These are phyloP conservation scores for Euphonia xanthogaster DNA, from an alignment of 2,797 vertebrate genomes.

Conservation along the genomic window DNA sequence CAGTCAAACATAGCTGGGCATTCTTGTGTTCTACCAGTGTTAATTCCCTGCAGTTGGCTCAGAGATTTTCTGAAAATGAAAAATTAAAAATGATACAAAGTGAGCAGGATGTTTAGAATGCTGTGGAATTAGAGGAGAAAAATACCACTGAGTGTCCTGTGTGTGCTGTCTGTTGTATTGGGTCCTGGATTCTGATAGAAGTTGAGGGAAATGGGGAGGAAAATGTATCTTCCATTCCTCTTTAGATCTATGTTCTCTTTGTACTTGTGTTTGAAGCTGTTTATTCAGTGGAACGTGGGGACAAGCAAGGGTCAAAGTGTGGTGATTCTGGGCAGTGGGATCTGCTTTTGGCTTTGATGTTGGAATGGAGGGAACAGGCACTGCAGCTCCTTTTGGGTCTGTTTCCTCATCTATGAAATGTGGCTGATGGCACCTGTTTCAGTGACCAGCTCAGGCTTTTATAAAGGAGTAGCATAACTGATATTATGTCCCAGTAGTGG, in stretches of 20 bases:
- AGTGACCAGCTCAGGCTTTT: background rate
- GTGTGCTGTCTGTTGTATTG: background rate
- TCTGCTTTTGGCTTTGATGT: background rate
- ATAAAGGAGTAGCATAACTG: background rate
- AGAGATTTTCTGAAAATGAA: background rate
- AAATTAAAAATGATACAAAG: fast-evolving
- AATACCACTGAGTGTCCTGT: background rate
- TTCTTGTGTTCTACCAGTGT: background rate
- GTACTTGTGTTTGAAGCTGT: background rate
- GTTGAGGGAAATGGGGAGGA: background rate
- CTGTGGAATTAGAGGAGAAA: background rate
- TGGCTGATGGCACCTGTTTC: background rate
- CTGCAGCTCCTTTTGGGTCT: background rate
- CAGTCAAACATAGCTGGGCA: background rate
- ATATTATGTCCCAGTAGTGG: background rate
- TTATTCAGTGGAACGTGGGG: background rate
- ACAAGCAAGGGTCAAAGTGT: background rate
- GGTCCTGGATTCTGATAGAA: background rate
- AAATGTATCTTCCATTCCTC: background rate
- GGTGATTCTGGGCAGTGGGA: background rate
- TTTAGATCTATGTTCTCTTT: background rate
- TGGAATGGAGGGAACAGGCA: background rate
- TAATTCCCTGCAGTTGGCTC: background rate
- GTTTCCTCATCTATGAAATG: background rate
- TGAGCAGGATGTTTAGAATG: background rate